Evolutionary conservation across 2,113 vertebrate species (phyloP).

Genomic region (Tupaia tana): DNA sequence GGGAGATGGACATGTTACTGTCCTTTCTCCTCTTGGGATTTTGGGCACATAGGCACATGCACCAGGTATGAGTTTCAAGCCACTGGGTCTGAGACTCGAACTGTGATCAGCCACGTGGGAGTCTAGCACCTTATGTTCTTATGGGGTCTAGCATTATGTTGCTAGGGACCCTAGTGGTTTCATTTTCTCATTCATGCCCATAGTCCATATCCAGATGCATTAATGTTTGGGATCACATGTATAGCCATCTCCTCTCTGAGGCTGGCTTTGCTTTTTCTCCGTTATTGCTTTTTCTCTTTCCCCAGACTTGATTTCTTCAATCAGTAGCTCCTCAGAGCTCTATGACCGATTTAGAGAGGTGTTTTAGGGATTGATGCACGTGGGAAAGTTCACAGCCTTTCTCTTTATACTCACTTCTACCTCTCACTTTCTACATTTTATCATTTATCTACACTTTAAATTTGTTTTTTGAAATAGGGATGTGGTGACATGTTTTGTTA

Average conservation of each 20-base stretch:
- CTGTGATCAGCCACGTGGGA: too few species aligned
- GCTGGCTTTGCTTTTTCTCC: background rate
- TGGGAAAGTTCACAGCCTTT: background rate
- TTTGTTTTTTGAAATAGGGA: background rate
- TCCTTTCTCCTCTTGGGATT: too few species aligned
- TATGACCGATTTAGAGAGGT: background rate
- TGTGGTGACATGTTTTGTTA: background rate
- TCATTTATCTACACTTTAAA: background rate
- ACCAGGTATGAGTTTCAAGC: too few species aligned
- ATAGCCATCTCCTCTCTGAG: background rate
- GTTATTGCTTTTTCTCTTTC: background rate
- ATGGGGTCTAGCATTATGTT: background rate
- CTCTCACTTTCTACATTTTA: background rate
- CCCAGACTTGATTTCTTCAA: background rate
- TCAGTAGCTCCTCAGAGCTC: background rate
- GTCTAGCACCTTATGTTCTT: too few species aligned
- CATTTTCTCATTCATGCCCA: background rate
- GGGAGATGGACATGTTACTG: too few species aligned
- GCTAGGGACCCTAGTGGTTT: accelerated
- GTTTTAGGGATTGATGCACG: background rate
- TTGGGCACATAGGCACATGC: too few species aligned
- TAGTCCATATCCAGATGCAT: background rate
- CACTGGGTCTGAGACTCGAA: too few species aligned
- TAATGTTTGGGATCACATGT: background rate
- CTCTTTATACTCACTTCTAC: too few species aligned